Evolutionary conservation across 2,888 invertebrate genomes (phyloP), one percentile per base, ranked within the genome.

Genomic region (Lydus trimaculatus): DNA sequence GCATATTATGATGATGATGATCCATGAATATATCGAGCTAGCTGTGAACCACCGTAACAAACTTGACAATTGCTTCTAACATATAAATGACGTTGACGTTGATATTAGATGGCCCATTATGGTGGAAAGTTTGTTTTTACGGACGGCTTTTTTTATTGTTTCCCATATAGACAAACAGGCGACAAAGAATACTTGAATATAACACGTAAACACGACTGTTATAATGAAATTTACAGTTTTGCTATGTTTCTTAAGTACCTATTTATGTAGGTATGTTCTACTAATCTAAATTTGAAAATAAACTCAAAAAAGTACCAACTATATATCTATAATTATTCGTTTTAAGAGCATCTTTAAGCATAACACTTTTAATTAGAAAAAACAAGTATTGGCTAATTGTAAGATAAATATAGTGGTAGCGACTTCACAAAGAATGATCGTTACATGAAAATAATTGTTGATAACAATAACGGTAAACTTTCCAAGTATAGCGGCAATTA

Each of bases 1-100:
- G 78, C 79, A 76, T 79, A 79, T 80, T 80, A 78, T 80, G 81
- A 81, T 81, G 79, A 79, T 80, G 80, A 78, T 80, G 81, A 81
- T 81, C 80, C 81, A 79, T 81, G 80, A 80, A 81, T 81, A 79
- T 77, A 79, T 79, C 77, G 76, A 76, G 74, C 76, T 74, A 73
- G 69, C 72, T 61, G 67, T 71, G 73, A 73, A 73, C 72, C 71
- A 72, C 73, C 75, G 77, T 75, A 76, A 76, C 76, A 74, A 76
- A 77, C 73, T 72, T 74, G 75, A 75, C 78, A 75, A 75, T 76
- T 73, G 66, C 61, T 63, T n/a, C n/a, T n/a, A n/a, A 1, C 28
- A 56, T 25, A 56, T 56, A 56, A 56, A 25, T 61, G 52, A 56
- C 63, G 36, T 65, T 58, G 60, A 20, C 66, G 62, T 63, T 60